Evolutionary conservation across 2,797 vertebrate species (phyloP), one percentile per base, ranked within the genome.

Genomic region (Sebastes miniatus): DNA sequence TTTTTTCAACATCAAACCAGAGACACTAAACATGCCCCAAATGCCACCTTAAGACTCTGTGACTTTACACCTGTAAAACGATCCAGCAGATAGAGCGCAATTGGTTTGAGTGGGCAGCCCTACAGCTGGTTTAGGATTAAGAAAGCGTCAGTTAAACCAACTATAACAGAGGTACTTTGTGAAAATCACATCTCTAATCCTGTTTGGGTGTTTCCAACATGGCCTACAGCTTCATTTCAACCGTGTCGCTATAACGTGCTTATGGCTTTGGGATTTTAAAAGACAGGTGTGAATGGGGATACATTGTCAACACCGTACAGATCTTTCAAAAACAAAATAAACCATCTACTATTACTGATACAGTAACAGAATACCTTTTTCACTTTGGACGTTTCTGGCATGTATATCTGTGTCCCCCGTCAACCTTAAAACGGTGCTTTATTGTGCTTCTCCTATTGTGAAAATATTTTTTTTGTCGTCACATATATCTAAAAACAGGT

Each of bases 281-380:
- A 79, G 69, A 70, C 65, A 73, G 58, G 68, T 73, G 59, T 52
- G 39, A 73, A 52, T 39, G 27, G 50, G 62, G 11, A 50, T 12
- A 79, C 27, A 58, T 71, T 69, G 73, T 32, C 11, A 69, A 43
- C 52, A 62, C 27, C 57, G 50, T 10, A 12, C 11, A 69, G 31
- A 5, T 24, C 36, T 22, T 56, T 57, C 12, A 58, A 71, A 78
- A 79, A 54, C 9, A 54, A 64, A 85, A 50, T 34, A 69, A 80
- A 66, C n/a, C 68, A 11, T 57, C 62, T 78, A 31, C 39, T 31
- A 20, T 91, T 83, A 88, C 84, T 86, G 86, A 88, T 87, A 79
- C 86, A 88, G 83, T 68, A 86, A 86, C 68, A 82, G 59, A 69
- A 58, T 4, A 69, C 3, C 20, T 25, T 32, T 78, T 58, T 74